Evolutionary conservation across 2,797 vertebrate species (phyloP).

Genomic region (Danio kyathit): DNA sequence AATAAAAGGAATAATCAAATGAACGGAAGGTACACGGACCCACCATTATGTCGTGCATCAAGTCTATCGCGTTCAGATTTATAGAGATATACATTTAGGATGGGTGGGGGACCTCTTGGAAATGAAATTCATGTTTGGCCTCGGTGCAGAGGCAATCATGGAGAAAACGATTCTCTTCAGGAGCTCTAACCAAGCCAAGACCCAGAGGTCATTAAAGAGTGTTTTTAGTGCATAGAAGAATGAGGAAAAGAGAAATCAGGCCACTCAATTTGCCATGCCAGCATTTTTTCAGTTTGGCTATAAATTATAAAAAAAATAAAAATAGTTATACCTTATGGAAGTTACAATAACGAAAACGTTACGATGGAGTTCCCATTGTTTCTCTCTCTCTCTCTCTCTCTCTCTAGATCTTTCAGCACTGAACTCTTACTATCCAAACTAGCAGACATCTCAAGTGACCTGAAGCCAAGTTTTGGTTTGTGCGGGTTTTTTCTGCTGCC

Average conservation of each 20-base stretch:
- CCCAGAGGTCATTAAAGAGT: constrained; percentile 49
- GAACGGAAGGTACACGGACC: too few relatives aligned
- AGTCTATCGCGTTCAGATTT: constrained; percentile 17
- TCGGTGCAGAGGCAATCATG: constrained; percentile 59
- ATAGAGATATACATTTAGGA: constrained; percentile 53
- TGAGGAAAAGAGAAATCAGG: constrained; percentile 30
- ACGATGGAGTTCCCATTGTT: background rate
- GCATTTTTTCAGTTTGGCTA: constrained; percentile 35
- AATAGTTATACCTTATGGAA: constrained; percentile 2
- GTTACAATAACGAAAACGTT: background rate
- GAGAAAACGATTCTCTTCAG: constrained; percentile 54
- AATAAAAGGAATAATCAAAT: too few relatives aligned
- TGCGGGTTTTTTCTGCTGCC: constrained; percentile 80
- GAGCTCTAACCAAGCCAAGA: constrained; percentile 62
- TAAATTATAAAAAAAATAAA: background rate
- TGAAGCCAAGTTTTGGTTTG: constrained; percentile 56
- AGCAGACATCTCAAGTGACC: constrained; percentile 45
- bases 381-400: constrained; percentile 1
- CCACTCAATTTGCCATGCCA: constrained; percentile 32
- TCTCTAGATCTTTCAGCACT: background rate
- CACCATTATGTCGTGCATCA: background rate
- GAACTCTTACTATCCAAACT: constrained; percentile 33
- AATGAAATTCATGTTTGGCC: constrained; percentile 68
- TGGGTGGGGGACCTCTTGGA: constrained; percentile 70
- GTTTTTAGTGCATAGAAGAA: constrained; percentile 49